A percentile compares a stretch with the other conserved stretches of the same genome.
phyloP scores from a whole-genome alignment of 2,888 invertebrate genomes.

The Resseliella maxima region DNA sequence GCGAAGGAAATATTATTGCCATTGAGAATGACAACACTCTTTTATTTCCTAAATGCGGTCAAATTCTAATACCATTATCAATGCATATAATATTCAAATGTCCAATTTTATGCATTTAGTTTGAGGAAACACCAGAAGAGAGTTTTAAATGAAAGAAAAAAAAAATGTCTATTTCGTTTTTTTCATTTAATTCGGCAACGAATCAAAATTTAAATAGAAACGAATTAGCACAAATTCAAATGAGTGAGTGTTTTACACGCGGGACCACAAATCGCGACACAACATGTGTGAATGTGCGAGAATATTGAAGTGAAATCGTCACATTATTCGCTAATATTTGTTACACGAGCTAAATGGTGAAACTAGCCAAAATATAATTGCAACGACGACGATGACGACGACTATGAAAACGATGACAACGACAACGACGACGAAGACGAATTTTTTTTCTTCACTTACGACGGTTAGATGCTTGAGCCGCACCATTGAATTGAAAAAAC shows the following conservation, averaged over 20 bases:
- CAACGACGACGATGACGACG: background rate
- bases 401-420: background rate
- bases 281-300: background rate
- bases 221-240: constrained; percentile 28
- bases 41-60: too few species aligned
- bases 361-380: constrained; percentile 11
- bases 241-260: constrained; percentile 15
- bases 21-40: too few species aligned
- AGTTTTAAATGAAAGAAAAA: background rate
- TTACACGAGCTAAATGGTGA: background rate
- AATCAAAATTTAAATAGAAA: background rate
- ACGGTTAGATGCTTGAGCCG: background rate
- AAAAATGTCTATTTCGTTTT: background rate
- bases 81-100: background rate
- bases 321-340: background rate
- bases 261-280: background rate
- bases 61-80: background rate
- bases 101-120: background rate
- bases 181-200: background rate
- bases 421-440: too few species aligned
- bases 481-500: background rate
- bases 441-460: background rate
- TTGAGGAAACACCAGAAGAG: background rate
- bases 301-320: background rate
- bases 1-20: too few species aligned